Conservation (phyloP, 2,888 invertebrate species). For the Urechis unicinctus region DNA sequence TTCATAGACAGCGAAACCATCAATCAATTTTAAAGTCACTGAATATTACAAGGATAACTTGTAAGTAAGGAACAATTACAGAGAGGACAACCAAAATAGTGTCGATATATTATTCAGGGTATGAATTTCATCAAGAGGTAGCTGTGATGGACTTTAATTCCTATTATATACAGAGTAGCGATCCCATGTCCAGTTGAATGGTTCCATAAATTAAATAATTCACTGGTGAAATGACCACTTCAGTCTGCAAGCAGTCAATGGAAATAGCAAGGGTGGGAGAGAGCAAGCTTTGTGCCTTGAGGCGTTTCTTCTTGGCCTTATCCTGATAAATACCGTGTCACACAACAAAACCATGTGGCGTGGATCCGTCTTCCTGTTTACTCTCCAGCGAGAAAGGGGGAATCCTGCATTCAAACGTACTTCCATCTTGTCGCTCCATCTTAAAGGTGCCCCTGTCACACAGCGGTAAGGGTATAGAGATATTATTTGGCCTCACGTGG, state of each 20-base stretch:
- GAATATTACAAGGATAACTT: too few species aligned
- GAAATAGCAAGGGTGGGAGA: too few species aligned
- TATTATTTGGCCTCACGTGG: not conserved
- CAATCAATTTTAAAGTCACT: too few species aligned
- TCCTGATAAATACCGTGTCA: conserved; percentile 79
- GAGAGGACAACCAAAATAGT: too few species aligned
- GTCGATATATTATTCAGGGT: too few species aligned
- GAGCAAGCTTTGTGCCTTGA: too few species aligned
- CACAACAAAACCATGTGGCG: conserved; percentile 16
- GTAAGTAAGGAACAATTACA: too few species aligned
- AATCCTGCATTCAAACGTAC: conserved; percentile 93
- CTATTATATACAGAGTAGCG: too few species aligned
- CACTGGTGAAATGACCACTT: not conserved
- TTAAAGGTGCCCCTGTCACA: conserved; percentile 81
- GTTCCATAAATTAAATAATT: not conserved
- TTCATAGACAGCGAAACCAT: too few species aligned
- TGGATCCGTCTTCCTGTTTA: conserved; percentile 61
- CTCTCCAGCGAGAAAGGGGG: conserved; percentile 96
- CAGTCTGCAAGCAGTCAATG: too few species aligned
- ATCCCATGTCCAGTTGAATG: not conserved
- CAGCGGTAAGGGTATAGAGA: not conserved
- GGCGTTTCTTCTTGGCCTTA: conserved; percentile 90
- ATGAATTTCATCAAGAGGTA: too few species aligned
- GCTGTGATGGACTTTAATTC: too few species aligned
- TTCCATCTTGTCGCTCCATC: conserved; percentile 95